phyloP scores from a whole-genome alignment of 1,140 invertebrate species.

The Bombyx mandarina region DNA sequence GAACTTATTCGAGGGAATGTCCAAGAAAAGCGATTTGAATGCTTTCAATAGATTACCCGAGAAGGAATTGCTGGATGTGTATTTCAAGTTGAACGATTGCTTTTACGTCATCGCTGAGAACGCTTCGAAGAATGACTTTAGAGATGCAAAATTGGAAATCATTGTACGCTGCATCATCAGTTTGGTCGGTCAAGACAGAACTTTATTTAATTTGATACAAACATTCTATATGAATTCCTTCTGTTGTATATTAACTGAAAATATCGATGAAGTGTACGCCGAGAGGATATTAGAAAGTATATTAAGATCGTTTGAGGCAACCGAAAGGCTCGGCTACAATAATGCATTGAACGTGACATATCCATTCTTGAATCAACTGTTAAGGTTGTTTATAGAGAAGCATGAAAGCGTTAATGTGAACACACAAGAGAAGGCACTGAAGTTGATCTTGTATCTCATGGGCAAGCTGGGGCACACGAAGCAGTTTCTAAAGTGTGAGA shows the following conservation, averaged over 20 bases:
- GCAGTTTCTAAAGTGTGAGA: constrained; percentile 50
- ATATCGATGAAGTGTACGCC: constrained; percentile 12
- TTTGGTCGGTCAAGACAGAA: constrained; percentile 25
- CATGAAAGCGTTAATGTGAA: neutral
- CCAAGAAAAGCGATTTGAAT: constrained; percentile 26
- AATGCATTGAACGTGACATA: constrained; percentile 30
- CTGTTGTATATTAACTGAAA: constrained; percentile 32
- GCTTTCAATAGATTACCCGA: constrained; percentile 28
- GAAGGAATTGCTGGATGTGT: constrained; percentile 30
- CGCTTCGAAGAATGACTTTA: constrained; percentile 25
- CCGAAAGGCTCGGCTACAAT: constrained; percentile 37
- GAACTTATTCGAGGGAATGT: constrained; percentile 34
- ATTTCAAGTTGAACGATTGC: constrained; percentile 42
- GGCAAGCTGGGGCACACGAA: constrained; percentile 24
- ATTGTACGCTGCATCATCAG: constrained; percentile 21
- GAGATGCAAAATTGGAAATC: constrained; percentile 21
- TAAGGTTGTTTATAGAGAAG: constrained; percentile 31
- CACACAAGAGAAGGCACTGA: constrained; percentile 25
- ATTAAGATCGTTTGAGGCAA: constrained; percentile 24
- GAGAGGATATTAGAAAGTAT: constrained; percentile 35
- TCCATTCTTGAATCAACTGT: constrained; percentile 40
- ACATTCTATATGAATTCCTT: constrained; percentile 44
- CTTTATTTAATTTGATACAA: constrained; percentile 41
- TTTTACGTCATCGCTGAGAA: constrained; percentile 43
- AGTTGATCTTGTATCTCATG: constrained; percentile 35